Conservation (phyloP, 2,113 vertebrate genomes). For the Peromyscus leucopus region DNA sequence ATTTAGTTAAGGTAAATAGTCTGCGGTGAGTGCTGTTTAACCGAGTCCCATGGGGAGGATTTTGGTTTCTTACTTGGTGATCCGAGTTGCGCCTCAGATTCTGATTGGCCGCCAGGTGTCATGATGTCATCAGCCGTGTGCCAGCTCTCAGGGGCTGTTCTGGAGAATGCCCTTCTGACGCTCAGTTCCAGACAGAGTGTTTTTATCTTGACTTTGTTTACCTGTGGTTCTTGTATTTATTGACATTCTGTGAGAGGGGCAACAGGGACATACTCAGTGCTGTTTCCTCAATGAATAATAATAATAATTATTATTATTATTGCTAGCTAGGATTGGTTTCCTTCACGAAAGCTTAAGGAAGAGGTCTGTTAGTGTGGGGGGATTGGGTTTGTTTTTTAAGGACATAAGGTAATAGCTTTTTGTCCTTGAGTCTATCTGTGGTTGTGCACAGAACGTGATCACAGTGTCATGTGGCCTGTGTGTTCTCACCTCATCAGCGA, state of each 20-base stretch:
- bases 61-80: background rate
- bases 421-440: background rate
- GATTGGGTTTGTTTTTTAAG: background rate
- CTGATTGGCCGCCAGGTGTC: conserved; percentile 19
- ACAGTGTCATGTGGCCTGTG: background rate
- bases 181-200: too few species aligned
- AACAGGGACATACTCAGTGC: accelerated
- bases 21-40: too few species aligned
- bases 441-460: background rate
- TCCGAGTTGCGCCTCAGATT: background rate
- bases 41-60: background rate
- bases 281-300: background rate
- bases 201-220: background rate
- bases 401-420: background rate
- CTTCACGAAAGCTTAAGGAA: background rate
- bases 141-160: background rate
- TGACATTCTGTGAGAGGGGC: background rate
- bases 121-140: background rate
- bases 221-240: background rate
- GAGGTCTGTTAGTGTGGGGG: background rate
- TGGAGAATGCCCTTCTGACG: background rate
- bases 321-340: background rate
- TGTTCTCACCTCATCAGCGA: background rate
- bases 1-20: background rate
- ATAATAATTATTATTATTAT: background rate